A percentile compares a stretch with the other conserved stretches of the same genome.
Evolutionary conservation across 2,113 vertebrate genomes (phyloP).

Genomic region (Otis tarda): DNA sequence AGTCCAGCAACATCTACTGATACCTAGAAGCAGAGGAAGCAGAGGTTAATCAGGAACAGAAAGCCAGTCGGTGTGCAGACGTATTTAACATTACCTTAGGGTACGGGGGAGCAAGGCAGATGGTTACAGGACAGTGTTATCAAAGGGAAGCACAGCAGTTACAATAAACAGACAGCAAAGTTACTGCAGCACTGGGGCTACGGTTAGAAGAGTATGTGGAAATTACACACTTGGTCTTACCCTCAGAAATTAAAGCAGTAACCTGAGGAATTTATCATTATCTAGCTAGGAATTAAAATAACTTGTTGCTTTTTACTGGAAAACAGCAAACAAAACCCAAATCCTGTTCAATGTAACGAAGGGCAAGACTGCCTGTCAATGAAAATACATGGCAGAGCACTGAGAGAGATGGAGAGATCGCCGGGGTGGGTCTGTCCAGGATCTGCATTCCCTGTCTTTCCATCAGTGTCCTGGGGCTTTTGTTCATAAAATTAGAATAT

Average conservation of each 20-base stretch:
- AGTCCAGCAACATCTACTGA: neutral
- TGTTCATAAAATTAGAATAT: neutral
- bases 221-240: neutral
- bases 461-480: neutral
- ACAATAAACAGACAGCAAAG: neutral
- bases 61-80: neutral
- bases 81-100: neutral
- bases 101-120: neutral
- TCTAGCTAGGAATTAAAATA: neutral
- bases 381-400: neutral
- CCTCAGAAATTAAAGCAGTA: neutral
- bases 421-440: neutral
- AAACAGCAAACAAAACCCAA: neutral
- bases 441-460: neutral
- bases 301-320: neutral
- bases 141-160: neutral
- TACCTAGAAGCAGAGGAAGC: neutral
- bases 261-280: neutral
- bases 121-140: neutral
- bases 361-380: neutral
- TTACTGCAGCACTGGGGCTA: neutral
- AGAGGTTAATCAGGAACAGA: slow-evolving; percentile 18
- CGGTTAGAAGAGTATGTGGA: neutral
- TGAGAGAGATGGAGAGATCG: neutral
- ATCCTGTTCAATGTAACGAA: neutral